Evolutionary conservation across 2,113 vertebrate species (phyloP).

Genomic region (Halichoeres trimaculatus): DNA sequence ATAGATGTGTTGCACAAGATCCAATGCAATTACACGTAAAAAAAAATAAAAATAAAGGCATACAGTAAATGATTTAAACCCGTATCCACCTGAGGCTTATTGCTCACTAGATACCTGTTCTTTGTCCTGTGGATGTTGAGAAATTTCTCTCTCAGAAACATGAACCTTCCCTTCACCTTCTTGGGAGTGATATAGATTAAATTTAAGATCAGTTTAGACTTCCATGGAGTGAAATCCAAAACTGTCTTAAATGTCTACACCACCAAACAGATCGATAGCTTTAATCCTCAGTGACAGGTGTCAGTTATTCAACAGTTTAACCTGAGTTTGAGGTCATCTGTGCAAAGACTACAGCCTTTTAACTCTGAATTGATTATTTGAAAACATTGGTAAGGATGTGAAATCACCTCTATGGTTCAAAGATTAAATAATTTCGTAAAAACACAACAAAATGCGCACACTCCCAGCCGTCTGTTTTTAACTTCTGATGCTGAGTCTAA

Average conservation of each 20-base stretch:
- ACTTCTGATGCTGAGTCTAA: background rate
- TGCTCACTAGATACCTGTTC: too few relatives aligned
- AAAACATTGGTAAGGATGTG: too few relatives aligned
- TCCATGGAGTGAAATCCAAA: too few relatives aligned
- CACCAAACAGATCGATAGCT: background rate
- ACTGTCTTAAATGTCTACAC: too few relatives aligned
- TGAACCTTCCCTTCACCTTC: background rate
- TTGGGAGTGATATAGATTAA: background rate
- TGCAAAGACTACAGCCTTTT: background rate
- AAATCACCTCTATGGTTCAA: background rate
- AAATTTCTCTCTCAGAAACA: too few relatives aligned
- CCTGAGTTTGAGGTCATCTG: background rate
- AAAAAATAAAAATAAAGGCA: too few relatives aligned
- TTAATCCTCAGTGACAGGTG: constrained; percentile 9
- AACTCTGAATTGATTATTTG: background rate
- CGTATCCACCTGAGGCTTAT: too few relatives aligned
- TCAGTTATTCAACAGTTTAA: background rate
- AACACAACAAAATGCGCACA: background rate
- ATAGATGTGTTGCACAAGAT: too few relatives aligned
- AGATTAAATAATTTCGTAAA: background rate
- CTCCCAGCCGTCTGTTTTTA: background rate
- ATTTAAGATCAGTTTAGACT: background rate
- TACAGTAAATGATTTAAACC: too few relatives aligned
- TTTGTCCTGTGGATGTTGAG: too few relatives aligned
- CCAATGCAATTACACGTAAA: too few relatives aligned